These are phyloP conservation scores for Narcine bancroftii DNA, from an alignment of 2,113 vertebrate species.

Conservation along the genomic window DNA sequence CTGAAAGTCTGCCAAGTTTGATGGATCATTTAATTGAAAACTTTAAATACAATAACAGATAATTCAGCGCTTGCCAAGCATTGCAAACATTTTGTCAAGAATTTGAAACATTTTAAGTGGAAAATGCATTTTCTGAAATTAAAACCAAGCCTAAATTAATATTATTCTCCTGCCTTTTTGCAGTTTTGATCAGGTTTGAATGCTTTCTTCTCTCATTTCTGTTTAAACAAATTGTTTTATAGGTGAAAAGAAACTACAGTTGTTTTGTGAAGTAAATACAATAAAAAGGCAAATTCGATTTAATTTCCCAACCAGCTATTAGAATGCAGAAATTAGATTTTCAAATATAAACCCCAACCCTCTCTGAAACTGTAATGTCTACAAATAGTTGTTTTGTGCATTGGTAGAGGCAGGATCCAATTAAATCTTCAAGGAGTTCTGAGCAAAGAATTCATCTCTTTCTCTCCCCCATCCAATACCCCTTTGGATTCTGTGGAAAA, in stretches of 20 bases:
- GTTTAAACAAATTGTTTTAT: not conserved
- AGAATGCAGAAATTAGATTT: not conserved
- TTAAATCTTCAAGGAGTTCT: not conserved
- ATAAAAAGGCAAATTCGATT: not conserved
- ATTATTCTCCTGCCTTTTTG: constrained; percentile 60
- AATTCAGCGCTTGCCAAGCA: constrained; percentile 65
- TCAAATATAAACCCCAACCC: too few species aligned
- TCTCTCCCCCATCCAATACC: not conserved
- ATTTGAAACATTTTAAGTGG: constrained; percentile 48
- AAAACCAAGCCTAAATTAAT: constrained; percentile 66
- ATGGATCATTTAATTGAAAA: constrained; percentile 77
- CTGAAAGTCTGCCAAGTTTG: constrained; percentile 63
- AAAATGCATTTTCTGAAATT: constrained; percentile 53
- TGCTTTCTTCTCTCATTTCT: not conserved
- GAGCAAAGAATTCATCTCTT: not conserved
- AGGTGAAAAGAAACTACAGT: not conserved
- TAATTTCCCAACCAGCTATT: not conserved
- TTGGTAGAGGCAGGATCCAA: not conserved
- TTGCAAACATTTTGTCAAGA: constrained; percentile 56
- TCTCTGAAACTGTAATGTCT: not conserved
- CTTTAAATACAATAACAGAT: constrained; percentile 70
- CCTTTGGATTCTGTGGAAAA: not conserved
- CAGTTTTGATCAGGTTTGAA: not conserved
- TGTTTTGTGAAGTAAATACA: not conserved
- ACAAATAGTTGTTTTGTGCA: not conserved